Evolutionary conservation across 2,113 vertebrate species (phyloP), one percentile per base, ranked within the genome.

Genomic region (Penelope pileata): DNA sequence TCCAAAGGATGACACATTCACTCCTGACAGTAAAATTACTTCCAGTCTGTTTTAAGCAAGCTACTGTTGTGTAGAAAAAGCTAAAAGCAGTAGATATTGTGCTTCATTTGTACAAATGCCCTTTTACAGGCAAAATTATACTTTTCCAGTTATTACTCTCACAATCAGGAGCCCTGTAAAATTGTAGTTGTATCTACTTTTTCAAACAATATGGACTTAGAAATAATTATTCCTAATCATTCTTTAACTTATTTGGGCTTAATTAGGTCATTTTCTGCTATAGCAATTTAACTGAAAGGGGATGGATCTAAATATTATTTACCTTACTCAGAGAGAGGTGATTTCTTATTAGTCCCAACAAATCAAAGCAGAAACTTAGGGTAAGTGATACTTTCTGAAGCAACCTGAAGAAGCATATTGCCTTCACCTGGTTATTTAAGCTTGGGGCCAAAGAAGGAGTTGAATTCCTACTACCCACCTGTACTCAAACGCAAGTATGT

Each of bases 1-100:
- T 83, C 54, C 54, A 88, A 80, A 91, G 75, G 27, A 70, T 95
- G 82, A 82, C 2, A 1, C n/a, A 32, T 94, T 91, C 42, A 54
- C n/a, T 54, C 26, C 45, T 94, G 70, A 79, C 42, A 63, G 67
- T 69, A 85, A 83, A 86, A 90, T 86, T 73, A 43, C 58, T 72
- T 94, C 42, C 73, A 70, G 42, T 59, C 94, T 90, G 45, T 66
- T 88, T 94, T 88, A 90, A 88, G 62, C 43, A 74, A 76, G 16
- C 19, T 91, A 75, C 43, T 86, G 15, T 87, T 80, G 9, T 63
- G 42, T 43, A 95, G 67, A 85, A 87, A 77, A 40, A 89, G 42
- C 11, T 80, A 60, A 85, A 93, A 85, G 9, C 72, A 80, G 30
- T 59, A 18, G n/a, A 69, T 30, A 59, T 64, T 51, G 34, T 67